Conservation (phyloP, 1,140 invertebrate species). For the Heterodera carotae region DNA sequence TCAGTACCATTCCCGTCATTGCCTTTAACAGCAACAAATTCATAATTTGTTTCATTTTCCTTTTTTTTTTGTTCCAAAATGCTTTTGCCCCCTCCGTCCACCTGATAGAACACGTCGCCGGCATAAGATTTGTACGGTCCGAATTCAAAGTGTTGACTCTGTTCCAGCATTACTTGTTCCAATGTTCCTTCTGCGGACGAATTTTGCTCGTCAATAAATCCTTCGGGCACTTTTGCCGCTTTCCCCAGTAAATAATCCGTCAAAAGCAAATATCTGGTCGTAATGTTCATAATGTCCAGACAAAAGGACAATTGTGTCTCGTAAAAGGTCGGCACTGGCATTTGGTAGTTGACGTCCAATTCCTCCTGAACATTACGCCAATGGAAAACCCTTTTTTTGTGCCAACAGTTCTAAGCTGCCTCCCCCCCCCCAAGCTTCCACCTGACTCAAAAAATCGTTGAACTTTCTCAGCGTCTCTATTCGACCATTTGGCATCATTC, state of each 20-base stretch:
- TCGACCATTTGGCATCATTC: conserved; percentile 37
- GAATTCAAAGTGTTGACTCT: conserved; percentile 50
- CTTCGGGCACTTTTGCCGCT: conserved; percentile 17
- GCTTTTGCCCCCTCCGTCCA: no score
- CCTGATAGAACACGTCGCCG: conserved; percentile 54
- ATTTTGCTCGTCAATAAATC: neutral
- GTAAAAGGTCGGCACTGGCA: conserved; percentile 37
- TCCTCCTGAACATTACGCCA: conserved; percentile 34
- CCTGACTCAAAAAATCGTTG: conserved; percentile 41
- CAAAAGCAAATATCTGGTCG: conserved; percentile 37
- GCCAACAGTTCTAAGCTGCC: no score
- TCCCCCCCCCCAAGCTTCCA: no score
- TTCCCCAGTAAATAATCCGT: conserved; percentile 20
- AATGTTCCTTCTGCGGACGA: conserved; percentile 12
- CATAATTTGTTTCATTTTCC: neutral
- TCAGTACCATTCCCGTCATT: conserved; percentile 46
- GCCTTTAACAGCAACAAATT: conserved; percentile 37
- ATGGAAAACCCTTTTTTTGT: no score
- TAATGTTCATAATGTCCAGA: conserved; percentile 40
- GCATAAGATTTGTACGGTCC: conserved; percentile 44
- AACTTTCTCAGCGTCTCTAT: conserved; percentile 31
- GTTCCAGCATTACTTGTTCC: conserved; percentile 14
- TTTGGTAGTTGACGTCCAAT: conserved; percentile 41
- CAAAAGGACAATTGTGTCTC: conserved; percentile 44
- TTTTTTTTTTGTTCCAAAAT: no score